Base-by-base conservation (phyloP, 2,113 vertebrate species). In the Ceyx cyanopectus region DNA sequence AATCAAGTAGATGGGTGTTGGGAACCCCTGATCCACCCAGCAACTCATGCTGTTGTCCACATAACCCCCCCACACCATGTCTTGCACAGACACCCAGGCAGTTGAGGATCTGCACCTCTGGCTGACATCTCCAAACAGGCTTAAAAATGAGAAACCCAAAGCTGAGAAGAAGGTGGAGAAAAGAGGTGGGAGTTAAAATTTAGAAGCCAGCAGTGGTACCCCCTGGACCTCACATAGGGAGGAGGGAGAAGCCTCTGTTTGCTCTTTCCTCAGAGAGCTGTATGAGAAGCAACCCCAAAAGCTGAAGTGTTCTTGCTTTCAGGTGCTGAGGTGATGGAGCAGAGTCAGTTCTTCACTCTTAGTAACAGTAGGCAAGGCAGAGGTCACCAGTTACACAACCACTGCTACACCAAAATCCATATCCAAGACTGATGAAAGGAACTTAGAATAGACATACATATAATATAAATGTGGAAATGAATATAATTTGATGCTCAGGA, bases 391-490 rank as follows among this genome's bases (percentile, higher is more conserved):
- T 79, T 20, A 72, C 9, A 34, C 37, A 37, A 37, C 20, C 0
- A 0, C 24, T 37, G 8, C 53, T 57, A 70, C 2, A 54, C 6
- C 4, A 1, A 5, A 12, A 65, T 23, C 8, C 32, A 17, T 41
- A 50, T 30, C n/a, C 32, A 68, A 69, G 37, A 54, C 29, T 61
- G 75, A 57, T 26, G 14, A 82, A 89, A 89, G 43, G 15, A 78
- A 65, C 6, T 45, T 69, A 2, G 0, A 78, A 43, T 5, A 87
- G 34, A 14, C 45, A 68, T 21, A 62, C 16, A 68, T 75, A 70
- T 43, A 70, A 85, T 0, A 4, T 56, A 81, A 87, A 60, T 8
- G 37, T 1, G 74, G 66, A 81, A 72, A 81, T 50, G 30, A 48
- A 34, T 60, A 23, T 56, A 12, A 78, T 67, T 40, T 34, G 24